phyloP scores from a whole-genome alignment of 2,888 invertebrate genomes.

The Pseudococcus viburni region DNA sequence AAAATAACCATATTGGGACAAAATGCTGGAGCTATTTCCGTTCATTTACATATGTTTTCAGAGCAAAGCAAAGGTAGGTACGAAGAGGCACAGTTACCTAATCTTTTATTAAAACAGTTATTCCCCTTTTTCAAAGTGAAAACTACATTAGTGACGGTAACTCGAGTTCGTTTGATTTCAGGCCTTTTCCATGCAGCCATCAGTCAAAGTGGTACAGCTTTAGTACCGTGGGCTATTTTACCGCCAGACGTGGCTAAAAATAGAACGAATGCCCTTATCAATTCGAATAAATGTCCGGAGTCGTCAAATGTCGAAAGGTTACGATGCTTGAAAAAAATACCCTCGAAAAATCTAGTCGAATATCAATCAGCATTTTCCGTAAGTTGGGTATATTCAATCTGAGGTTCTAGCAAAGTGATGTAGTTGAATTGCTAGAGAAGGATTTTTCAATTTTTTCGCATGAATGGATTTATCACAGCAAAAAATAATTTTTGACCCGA shows the following conservation, averaged over 20 bases:
- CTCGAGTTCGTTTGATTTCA: background rate
- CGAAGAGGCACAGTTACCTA: background rate
- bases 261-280: constrained; percentile 44
- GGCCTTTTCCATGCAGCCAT: constrained; percentile 65
- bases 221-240: constrained; percentile 46
- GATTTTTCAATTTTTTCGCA: too few relatives aligned
- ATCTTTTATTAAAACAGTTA: background rate
- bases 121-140: background rate
- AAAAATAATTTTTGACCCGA: too few relatives aligned
- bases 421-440: too few relatives aligned
- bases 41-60: constrained; percentile 79
- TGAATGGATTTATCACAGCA: too few relatives aligned
- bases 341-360: constrained; percentile 32
- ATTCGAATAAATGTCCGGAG: constrained; percentile 29
- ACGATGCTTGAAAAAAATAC: constrained; percentile 14
- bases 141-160: background rate
- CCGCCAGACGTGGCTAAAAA: constrained; percentile 43
- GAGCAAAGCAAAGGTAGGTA: constrained; percentile 69
- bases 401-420: too few relatives aligned
- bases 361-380: constrained; percentile 36
- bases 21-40: constrained; percentile 80
- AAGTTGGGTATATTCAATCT: background rate
- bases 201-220: constrained; percentile 59
- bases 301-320: constrained; percentile 26
- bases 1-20: constrained; percentile 80